Conservation (phyloP, 1,140 invertebrate species). For the Popillia japonica region DNA sequence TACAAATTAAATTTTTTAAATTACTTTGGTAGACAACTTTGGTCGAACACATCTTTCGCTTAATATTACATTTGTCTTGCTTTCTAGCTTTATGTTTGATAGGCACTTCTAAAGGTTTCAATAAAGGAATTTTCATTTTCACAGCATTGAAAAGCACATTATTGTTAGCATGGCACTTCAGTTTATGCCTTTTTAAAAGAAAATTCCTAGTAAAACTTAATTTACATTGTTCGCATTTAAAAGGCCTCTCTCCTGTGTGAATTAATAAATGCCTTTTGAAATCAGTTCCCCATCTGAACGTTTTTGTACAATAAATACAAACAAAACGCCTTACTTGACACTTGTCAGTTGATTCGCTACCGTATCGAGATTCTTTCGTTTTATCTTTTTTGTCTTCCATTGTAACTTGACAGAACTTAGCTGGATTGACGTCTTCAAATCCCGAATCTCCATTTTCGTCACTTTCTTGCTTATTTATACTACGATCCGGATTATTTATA, state of each 20-base stretch:
- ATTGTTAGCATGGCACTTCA: constrained; percentile 48
- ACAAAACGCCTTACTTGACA: constrained; percentile 50
- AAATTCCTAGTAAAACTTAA: constrained; percentile 56
- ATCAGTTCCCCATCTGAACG: constrained; percentile 60
- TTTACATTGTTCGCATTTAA: constrained; percentile 44
- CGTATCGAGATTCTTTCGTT: not conserved
- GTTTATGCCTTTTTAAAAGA: constrained; percentile 58
- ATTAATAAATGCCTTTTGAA: constrained; percentile 50
- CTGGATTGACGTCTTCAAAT: constrained; percentile 48
- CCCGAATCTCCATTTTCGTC: constrained; percentile 42
- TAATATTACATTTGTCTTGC: constrained; percentile 45
- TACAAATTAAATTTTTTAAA: constrained; percentile 34
- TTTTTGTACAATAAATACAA: constrained; percentile 55
- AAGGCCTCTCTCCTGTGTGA: constrained; percentile 44
- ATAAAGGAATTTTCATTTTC: constrained; percentile 40
- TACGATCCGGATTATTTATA: constrained; percentile 34
- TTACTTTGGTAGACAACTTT: constrained; percentile 41
- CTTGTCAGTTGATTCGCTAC: not conserved
- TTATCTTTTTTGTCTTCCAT: constrained; percentile 47
- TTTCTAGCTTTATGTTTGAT: constrained; percentile 41
- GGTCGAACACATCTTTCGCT: constrained; percentile 38
- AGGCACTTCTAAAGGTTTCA: constrained; percentile 38
- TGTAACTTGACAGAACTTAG: constrained; percentile 53
- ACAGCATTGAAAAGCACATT: constrained; percentile 3
- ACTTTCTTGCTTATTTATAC: constrained; percentile 37